These are phyloP conservation scores for Phalera bucephala DNA, from an alignment of 2,888 invertebrate genomes.

Conservation along the genomic window DNA sequence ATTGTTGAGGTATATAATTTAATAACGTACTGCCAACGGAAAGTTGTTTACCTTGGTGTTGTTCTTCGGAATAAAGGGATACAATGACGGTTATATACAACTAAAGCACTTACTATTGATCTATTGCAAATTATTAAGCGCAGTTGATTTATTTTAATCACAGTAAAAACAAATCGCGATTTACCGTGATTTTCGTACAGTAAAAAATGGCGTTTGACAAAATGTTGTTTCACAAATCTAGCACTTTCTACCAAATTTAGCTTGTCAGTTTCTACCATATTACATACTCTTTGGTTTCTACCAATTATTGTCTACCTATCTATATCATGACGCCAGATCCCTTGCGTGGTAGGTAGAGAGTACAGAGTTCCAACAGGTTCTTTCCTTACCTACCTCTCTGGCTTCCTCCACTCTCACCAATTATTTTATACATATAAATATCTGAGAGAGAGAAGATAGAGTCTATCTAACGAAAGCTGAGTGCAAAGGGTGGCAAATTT, in stretches of 20 bases:
- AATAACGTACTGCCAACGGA: conserved; percentile 27
- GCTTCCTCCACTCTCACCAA: no score
- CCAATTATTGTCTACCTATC: no score
- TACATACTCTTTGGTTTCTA: no score
- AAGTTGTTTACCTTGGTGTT: conserved; percentile 58
- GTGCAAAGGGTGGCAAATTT: no score
- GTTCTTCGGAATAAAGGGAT: conserved; percentile 8
- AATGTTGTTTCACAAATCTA: conserved; percentile 26
- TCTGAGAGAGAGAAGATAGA: no score
- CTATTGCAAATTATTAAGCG: neutral
- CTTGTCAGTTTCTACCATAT: neutral
- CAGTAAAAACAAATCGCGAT: conserved; percentile 20
- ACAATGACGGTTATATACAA: conserved; percentile 3
- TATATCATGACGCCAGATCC: no score
- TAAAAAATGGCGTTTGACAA: conserved; percentile 55
- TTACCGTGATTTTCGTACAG: conserved; percentile 36
- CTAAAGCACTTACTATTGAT: neutral
- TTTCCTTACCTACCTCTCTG: no score
- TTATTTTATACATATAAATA: no score
- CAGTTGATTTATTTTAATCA: conserved; percentile 7
- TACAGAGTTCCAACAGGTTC: no score
- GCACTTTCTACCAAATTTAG: conserved; percentile 4
- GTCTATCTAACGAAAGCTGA: no score
- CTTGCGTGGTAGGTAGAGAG: no score
- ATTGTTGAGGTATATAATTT: conserved; percentile 24